These are phyloP conservation scores for Australoheros scitulus DNA, from an alignment of 2,113 vertebrate genomes.

Conservation along the genomic window DNA sequence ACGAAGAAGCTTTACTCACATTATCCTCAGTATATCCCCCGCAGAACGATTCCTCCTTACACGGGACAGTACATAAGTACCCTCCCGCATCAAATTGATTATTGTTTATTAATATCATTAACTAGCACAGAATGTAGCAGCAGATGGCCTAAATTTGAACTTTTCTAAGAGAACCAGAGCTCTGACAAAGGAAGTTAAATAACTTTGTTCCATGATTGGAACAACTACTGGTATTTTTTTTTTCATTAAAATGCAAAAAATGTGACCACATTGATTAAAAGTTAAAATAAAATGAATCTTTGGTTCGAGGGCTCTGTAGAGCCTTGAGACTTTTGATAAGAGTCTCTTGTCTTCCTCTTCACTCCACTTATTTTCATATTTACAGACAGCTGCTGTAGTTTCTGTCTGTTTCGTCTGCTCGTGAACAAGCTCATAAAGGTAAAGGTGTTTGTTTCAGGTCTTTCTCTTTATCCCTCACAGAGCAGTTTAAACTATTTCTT, in stretches of 20 bases:
- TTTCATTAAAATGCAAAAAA: slow-evolving; percentile 26
- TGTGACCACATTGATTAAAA: slow-evolving; percentile 1
- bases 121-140: slow-evolving; percentile 25
- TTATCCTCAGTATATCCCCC: slow-evolving; percentile 9
- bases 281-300: not conserved
- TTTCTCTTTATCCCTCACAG: slow-evolving; percentile 16
- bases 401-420: not conserved
- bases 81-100: slow-evolving; percentile 59
- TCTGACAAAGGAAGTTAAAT: slow-evolving; percentile 38
- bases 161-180: slow-evolving; percentile 41
- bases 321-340: not conserved
- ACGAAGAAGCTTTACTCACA: slow-evolving; percentile 5
- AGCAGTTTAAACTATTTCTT: slow-evolving; percentile 21
- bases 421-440: not conserved
- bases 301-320: not conserved
- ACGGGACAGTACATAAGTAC: slow-evolving; percentile 22
- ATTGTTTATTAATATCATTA: slow-evolving; percentile 67
- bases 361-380: not conserved
- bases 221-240: not conserved
- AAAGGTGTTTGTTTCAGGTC: not conserved
- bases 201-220: slow-evolving; percentile 27
- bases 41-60: slow-evolving; percentile 15
- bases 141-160: slow-evolving; percentile 55
- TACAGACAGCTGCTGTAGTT: not conserved
- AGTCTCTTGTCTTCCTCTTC: not conserved